Base-by-base conservation (phyloP, 2,113 vertebrate species). In the Bufo gargarizans region DNA sequence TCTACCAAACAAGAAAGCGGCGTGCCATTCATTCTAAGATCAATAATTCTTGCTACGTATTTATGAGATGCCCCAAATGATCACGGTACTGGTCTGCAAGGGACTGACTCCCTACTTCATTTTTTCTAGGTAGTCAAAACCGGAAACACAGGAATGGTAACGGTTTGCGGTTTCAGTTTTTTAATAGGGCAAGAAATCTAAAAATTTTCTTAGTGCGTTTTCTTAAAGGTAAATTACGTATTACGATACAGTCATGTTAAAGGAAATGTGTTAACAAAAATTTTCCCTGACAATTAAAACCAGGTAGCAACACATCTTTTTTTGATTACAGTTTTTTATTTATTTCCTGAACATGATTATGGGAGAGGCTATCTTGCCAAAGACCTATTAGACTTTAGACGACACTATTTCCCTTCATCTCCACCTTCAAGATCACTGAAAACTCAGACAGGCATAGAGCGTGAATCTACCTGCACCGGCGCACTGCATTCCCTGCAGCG, bases 1-100 rank as follows among this genome's bases (percentile, higher is more conserved):
- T 61, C 22, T 50, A 69, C 45, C 69, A 77, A 76, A 80, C 77
- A 80, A 55, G 76, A 77, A 72, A 88, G 43, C 53, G 20, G 22
- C 50, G 55, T 84, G 61, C 69, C 58, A 83, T 84, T 17, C 71
- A 47, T 77, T 49, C 43, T 77, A n/a, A 55, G 72, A 83, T 83
- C 87, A 88, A 88, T 88, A 77, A 63, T 83, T 88, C 78, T 56
- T 72, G 56, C 65, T 19, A 33, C 43, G 16, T 83, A 83, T 67
- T 77, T 76, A 84, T 83, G 16, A 88, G 71, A 56, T 16, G 16
- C 17, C 33, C 59, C 77, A 45, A 80, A 69, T 61, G 72, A 79
- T 63, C 67, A 74, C 3, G 47, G 53, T 50, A 33, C 6, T 2
- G 4, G 6, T 11, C 79, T 83, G 69, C n/a, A 77, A 83, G 47